These are phyloP conservation scores for Arothron firmamentum DNA, from an alignment of 2,113 vertebrate species.

Conservation along the genomic window DNA sequence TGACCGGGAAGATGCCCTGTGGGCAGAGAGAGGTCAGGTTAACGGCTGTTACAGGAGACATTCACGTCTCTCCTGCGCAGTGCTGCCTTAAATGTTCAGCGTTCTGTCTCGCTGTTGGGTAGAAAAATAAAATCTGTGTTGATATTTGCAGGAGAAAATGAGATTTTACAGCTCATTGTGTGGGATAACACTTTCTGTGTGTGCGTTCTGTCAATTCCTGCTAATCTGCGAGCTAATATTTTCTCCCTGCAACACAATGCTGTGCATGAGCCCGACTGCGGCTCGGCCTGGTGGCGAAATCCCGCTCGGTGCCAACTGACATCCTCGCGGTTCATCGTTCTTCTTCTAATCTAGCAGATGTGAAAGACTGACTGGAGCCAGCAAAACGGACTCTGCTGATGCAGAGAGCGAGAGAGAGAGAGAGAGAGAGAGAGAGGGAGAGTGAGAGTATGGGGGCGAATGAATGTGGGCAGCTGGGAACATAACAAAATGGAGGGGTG, in stretches of 20 bases:
- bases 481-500: conserved; percentile 73
- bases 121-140: background rate
- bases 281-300: conserved; percentile 35
- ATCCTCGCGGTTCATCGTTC: conserved; percentile 49
- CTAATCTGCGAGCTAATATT: conserved; percentile 4
- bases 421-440: no score
- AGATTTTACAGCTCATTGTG: no score
- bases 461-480: conserved; percentile 58
- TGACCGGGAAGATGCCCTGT: conserved; percentile 78
- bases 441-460: conserved; percentile 58
- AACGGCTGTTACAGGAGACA: conserved; percentile 32
- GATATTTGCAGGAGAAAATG: background rate
- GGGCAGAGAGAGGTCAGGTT: conserved; percentile 41
- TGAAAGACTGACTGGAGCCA: conserved; percentile 37
- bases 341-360: conserved; percentile 65
- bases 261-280: conserved; percentile 24
- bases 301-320: conserved; percentile 41
- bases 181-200: conserved; percentile 6
- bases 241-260: conserved; percentile 22
- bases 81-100: conserved; percentile 1
- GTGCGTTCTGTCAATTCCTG: conserved; percentile 2
- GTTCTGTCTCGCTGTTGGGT: background rate
- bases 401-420: no score
- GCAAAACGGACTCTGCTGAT: no score
- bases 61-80: conserved; percentile 17